A percentile compares a stretch with the other conserved stretches of the same genome.
Evolutionary conservation across 2,797 vertebrate species (phyloP).

Genomic region (Hyperoplus immaculatus): DNA sequence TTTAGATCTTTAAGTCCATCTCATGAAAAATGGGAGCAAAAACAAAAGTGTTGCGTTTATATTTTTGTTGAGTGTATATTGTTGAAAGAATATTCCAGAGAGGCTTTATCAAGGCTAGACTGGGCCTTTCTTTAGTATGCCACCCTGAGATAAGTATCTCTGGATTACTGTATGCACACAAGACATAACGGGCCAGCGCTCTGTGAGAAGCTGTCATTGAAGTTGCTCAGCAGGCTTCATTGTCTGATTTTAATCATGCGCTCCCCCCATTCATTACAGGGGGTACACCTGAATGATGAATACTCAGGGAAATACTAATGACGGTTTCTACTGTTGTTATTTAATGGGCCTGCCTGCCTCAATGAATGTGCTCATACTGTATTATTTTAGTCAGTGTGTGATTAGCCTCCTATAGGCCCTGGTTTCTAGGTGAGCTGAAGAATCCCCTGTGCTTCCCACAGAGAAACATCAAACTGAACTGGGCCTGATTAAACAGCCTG

Average conservation of each 20-base stretch:
- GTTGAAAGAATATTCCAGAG: background rate
- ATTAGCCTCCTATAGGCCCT: slow-evolving; percentile 58
- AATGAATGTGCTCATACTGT: slow-evolving; percentile 38
- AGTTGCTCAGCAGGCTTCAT: slow-evolving; percentile 23
- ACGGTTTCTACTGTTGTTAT: slow-evolving; percentile 52
- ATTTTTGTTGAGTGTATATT: too few relatives aligned
- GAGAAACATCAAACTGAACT: slow-evolving; percentile 58
- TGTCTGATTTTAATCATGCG: slow-evolving; percentile 44
- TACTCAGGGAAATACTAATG: slow-evolving; percentile 39
- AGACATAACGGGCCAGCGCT: slow-evolving; percentile 2
- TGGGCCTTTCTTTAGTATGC: background rate
- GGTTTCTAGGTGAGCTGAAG: slow-evolving; percentile 37
- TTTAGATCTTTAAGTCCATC: too few relatives aligned
- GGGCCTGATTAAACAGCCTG: slow-evolving; percentile 60
- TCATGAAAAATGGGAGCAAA: too few relatives aligned
- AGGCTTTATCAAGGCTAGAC: background rate
- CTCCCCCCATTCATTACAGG: slow-evolving; percentile 40
- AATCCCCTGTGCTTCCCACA: slow-evolving; percentile 44
- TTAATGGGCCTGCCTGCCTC: slow-evolving; percentile 48
- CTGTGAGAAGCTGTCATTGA: slow-evolving; percentile 28
- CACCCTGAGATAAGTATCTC: background rate
- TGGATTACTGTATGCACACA: slow-evolving; percentile 18
- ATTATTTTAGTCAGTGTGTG: slow-evolving; percentile 59
- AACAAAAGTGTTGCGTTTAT: too few relatives aligned
- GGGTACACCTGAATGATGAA: slow-evolving; percentile 44